Conservation (phyloP, 92 coral and sea anemone species). For the Bergia sp. region DNA sequence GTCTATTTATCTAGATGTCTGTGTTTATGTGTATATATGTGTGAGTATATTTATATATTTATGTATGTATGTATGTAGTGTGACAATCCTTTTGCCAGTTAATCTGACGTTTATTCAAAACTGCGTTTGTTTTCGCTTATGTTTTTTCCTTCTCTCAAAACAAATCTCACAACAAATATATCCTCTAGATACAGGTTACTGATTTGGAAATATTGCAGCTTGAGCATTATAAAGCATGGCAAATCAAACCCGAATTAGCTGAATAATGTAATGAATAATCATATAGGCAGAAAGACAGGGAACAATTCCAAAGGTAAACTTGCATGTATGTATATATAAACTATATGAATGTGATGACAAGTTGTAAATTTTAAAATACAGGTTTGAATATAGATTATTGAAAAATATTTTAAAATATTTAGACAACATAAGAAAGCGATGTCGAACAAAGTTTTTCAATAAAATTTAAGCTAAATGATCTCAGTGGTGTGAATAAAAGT, state of each 20-base stretch:
- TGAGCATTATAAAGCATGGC: neutral
- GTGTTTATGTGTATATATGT: neutral
- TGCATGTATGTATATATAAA: neutral
- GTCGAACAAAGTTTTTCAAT: constrained; percentile 24
- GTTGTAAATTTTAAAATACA: constrained; percentile 9
- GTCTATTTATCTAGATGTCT: neutral
- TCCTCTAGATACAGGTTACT: neutral
- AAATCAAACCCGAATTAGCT: neutral
- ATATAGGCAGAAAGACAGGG: neutral
- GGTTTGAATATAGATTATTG: neutral
- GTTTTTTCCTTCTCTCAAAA: no score
- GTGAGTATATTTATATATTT: no score
- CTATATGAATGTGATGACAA: neutral
- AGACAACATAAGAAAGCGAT: neutral
- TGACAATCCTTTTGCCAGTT: neutral
- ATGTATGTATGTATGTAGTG: neutral
- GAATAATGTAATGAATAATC: no score
- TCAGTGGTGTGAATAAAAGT: neutral
- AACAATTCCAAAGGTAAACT: neutral
- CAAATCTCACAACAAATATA: no score
- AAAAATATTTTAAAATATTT: neutral
- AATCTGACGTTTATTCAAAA: neutral
- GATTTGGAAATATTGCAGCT: neutral
- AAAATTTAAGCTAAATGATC: neutral
- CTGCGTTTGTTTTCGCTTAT: neutral